phyloP scores from a whole-genome alignment of 2,888 invertebrate genomes.

The Drosophila buzzatii region DNA sequence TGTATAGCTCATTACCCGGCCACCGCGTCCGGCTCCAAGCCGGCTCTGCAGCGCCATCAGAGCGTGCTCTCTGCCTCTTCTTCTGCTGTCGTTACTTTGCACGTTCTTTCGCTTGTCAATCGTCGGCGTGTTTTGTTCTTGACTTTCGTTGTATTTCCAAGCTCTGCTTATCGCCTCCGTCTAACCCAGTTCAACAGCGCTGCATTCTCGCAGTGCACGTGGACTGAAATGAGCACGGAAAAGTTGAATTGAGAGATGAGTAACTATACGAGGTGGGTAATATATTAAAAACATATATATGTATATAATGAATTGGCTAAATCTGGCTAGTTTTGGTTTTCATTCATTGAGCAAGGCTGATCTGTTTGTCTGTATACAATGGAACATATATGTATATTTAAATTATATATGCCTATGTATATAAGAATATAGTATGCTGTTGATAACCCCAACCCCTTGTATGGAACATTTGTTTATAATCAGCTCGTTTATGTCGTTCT shows the following conservation, averaged over 20 bases:
- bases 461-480: constrained; percentile 23
- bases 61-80: constrained; percentile 12
- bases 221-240: constrained; percentile 55
- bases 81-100: constrained; percentile 6
- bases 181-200: constrained; percentile 36
- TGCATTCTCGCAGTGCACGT: constrained; percentile 68
- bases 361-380: constrained; percentile 12
- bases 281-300: constrained; percentile 11
- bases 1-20: constrained; percentile 58
- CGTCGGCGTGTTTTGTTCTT: constrained; percentile 14
- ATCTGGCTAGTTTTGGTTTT: constrained; percentile 42
- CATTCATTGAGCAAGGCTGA: constrained; percentile 28
- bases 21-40: constrained; percentile 31
- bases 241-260: not conserved
- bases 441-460: constrained; percentile 49
- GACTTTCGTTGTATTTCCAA: constrained; percentile 14
- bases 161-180: constrained; percentile 41
- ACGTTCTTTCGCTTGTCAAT: constrained; percentile 34
- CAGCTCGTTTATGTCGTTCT: constrained; percentile 7
- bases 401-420: not conserved
- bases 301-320: constrained; percentile 18
- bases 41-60: constrained; percentile 39
- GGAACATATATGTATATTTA: not conserved
- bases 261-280: not conserved
- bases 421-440: not conserved